phyloP scores from a whole-genome alignment of 1,140 invertebrate species.

The Dendrolimus kikuchii region DNA sequence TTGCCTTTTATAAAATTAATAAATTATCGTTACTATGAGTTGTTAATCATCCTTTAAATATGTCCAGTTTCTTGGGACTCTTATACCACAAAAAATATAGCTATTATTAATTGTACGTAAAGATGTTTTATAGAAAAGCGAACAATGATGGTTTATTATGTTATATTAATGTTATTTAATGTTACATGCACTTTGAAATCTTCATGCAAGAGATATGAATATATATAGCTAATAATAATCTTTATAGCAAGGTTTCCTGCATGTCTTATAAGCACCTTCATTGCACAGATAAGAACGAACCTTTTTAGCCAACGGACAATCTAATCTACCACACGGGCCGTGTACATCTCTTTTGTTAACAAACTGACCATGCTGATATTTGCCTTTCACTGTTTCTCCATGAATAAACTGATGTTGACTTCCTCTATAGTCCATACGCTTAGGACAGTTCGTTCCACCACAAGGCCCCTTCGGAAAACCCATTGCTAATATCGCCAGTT shows the following conservation, averaged over 20 bases:
- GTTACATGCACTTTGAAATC: background rate
- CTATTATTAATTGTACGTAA: too few relatives aligned
- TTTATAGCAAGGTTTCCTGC: slow-evolving; percentile 50
- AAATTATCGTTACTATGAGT: too few relatives aligned
- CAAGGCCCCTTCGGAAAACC: slow-evolving; percentile 65
- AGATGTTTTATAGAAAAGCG: too few relatives aligned
- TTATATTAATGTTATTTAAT: slow-evolving; percentile 1
- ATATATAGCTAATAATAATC: slow-evolving; percentile 44
- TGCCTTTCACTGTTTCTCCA: slow-evolving; percentile 47
- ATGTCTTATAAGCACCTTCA: slow-evolving; percentile 55
- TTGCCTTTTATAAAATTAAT: too few relatives aligned
- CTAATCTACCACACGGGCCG: slow-evolving; percentile 56
- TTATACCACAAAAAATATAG: too few relatives aligned
- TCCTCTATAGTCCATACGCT: slow-evolving; percentile 57
- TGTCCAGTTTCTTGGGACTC: too few relatives aligned
- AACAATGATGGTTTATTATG: background rate
- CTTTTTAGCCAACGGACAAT: slow-evolving; percentile 63
- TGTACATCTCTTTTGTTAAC: slow-evolving; percentile 61
- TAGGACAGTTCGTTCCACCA: slow-evolving; percentile 60
- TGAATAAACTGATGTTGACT: slow-evolving; percentile 60
- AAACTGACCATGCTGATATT: slow-evolving; percentile 57
- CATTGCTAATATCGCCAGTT: slow-evolving; percentile 58
- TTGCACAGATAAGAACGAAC: slow-evolving; percentile 43
- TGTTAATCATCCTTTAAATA: too few relatives aligned
- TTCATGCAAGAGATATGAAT: background rate